Base-by-base conservation (phyloP, 53 echinoderm and acorn worm species). In the Temnopleurus reevesii region DNA sequence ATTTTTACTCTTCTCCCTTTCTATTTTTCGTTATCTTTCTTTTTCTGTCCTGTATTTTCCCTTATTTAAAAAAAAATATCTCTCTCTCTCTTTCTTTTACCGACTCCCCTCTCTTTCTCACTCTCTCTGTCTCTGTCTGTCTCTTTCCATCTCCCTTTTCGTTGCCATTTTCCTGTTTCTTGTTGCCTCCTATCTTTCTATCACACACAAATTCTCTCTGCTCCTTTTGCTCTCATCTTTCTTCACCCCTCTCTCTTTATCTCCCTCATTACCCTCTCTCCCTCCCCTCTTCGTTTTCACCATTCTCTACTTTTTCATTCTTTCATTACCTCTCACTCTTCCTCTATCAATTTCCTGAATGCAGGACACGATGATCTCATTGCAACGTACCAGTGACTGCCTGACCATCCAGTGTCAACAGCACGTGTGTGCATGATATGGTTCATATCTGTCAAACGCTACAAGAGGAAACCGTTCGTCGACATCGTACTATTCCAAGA, bases 351-450 rank as follows among this genome's bases (percentile, higher is more conserved):
- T 23, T 77, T 45, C 77, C 77, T 77, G 3, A 17, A 28, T 46
- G 5, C 36, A 47, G 47, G 79, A 27, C 47, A 15, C 47, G 49
- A 79, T 79, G 79, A 46, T 47, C 47, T 79, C 79, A 49, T 79
- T 15, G 79, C 49, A 2, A 13, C 23, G 49, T 79, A 46, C 28
- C 26, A 79, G 46, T 47, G 79, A 79, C 28, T 71, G 71, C 71
- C 38, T 23, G n/a, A n/a, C 43, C 41, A 4, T n/a, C 19, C 10
- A 71, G 18, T 12, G 21, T 41, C 71, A 71, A 9, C 8, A 71
- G n/a, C 71, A n/a, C 23, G 27, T 15, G 30, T 15, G n/a, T 63
- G 15, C 13, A 8, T 63, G 63, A 41, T 65, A 17, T 4, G 35
- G 13, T 5, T 1, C n/a, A 38, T 71, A 41, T n/a, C 41, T 71